Base-by-base conservation (phyloP, 2,888 invertebrate genomes). In the Ischnus inquisitorius region DNA sequence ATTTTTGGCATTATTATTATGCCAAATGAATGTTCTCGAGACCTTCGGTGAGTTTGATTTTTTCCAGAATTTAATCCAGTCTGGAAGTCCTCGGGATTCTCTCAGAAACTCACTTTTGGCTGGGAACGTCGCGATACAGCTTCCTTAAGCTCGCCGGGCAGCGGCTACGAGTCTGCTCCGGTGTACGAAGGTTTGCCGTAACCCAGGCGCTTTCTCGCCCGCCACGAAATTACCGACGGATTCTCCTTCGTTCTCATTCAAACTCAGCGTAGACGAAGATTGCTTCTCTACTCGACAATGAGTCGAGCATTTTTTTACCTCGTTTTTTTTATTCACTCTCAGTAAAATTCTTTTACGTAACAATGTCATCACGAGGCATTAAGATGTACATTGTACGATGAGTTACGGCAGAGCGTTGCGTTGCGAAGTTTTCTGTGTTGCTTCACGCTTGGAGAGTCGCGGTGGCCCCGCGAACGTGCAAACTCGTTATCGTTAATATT, bases 401-500 rank as follows among this genome's bases (percentile, higher is more conserved):
- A 25, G 39, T 64, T 60, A n/a, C n/a, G 43, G 34, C 39, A 25
- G 34, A 75, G 51, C 4, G 43, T 41, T 34, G 51, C 4, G 43
- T 41, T 34, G 25, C n/a, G 12, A 28, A 22, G 48, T n/a, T 4
- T 12, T 60, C 46, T 67, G 6, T 74, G 67, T 39, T 14, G 3
- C 19, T 28, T 34, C 16, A 77, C 43, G 67, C 77, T 57, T 57
- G 12, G 28, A 4, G 54, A 51, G 22, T 43, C 10, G 57, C 41
- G 34, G 34, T 1, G 34, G 0, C 6, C 34, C 5, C 34, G 34
- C 34, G 10, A 12, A n/a, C 67, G 16, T 69, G 16, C 34, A 51
- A 3, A 10, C 76, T 62, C 43, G 60, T 74, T 71, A 57, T 71
- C 71, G 64, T n/a, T n/a, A 8, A 75, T 76, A 65, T 54, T 76